Percentiles rank a stretch among this genome's conserved stretches.
Conservation (phyloP, 2,888 invertebrate species). For the Orchesellides sinensis region DNA sequence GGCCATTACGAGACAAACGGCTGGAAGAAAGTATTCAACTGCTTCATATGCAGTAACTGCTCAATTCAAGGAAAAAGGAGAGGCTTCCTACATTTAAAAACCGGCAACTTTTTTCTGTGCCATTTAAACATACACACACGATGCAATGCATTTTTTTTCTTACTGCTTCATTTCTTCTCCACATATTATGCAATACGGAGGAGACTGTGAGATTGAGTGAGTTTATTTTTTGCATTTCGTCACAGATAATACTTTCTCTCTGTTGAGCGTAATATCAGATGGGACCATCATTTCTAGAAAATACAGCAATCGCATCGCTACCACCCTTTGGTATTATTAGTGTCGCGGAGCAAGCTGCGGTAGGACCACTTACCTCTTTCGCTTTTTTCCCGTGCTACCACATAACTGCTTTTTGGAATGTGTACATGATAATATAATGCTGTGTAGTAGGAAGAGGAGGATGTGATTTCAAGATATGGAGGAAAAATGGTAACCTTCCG, state of each 20-base stretch:
- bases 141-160: neutral
- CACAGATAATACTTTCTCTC: conserved; percentile 27
- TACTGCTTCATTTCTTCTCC: neutral
- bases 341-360: conserved; percentile 4
- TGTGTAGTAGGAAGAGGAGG: conserved; percentile 17
- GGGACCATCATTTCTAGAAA: conserved; percentile 48
- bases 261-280: conserved; percentile 26
- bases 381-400: neutral
- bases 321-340: conserved; percentile 20
- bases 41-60: neutral
- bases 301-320: conserved; percentile 23
- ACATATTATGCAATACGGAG: neutral
- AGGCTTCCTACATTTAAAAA: no score
- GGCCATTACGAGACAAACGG: neutral
- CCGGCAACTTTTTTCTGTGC: no score
- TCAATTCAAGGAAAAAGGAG: neutral
- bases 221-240: conserved; percentile 33
- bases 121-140: neutral
- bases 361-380: conserved; percentile 13
- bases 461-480: conserved; percentile 35
- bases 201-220: neutral
- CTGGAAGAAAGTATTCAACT: neutral
- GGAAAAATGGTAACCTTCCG: conserved; percentile 47
- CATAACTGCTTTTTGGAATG: neutral
- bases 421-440: neutral